These are phyloP conservation scores for Yponomeuta sedellus DNA, from an alignment of 2,888 invertebrate genomes.

Conservation along the genomic window DNA sequence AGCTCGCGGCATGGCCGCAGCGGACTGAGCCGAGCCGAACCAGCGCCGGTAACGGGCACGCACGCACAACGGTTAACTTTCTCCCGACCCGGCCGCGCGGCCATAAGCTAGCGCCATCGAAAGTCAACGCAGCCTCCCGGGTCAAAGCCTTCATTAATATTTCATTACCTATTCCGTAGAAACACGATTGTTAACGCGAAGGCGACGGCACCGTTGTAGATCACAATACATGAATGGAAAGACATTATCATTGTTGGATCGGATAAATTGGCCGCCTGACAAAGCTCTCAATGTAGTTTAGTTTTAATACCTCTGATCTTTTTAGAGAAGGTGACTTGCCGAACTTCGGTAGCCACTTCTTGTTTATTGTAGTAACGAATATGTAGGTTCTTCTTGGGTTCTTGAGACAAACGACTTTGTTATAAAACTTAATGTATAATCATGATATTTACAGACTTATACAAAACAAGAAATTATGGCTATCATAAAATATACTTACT, in stretches of 20 bases:
- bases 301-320: neutral
- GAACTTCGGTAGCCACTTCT: neutral
- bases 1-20: constrained; percentile 12
- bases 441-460: constrained; percentile 74
- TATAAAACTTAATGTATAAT: constrained; percentile 76
- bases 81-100: constrained; percentile 54
- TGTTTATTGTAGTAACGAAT: neutral
- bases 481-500: constrained; percentile 72
- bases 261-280: neutral
- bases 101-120: constrained; percentile 66
- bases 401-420: constrained; percentile 26
- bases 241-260: constrained; percentile 2
- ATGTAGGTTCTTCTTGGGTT: constrained; percentile 3
- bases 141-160: constrained; percentile 62
- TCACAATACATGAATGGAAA: constrained; percentile 15
- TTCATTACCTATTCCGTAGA: constrained; percentile 19
- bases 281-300: neutral
- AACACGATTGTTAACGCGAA: constrained; percentile 4
- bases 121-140: constrained; percentile 60
- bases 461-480: constrained; percentile 76
- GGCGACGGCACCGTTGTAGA: neutral
- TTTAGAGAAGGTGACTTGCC: neutral
- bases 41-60: constrained; percentile 59
- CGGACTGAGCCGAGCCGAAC: constrained; percentile 13
- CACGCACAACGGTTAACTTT: constrained; percentile 76